Percentiles rank a stretch among this genome's conserved stretches.
Evolutionary conservation across 2,888 invertebrate genomes (phyloP).

Genomic region (Drosophila differens): DNA sequence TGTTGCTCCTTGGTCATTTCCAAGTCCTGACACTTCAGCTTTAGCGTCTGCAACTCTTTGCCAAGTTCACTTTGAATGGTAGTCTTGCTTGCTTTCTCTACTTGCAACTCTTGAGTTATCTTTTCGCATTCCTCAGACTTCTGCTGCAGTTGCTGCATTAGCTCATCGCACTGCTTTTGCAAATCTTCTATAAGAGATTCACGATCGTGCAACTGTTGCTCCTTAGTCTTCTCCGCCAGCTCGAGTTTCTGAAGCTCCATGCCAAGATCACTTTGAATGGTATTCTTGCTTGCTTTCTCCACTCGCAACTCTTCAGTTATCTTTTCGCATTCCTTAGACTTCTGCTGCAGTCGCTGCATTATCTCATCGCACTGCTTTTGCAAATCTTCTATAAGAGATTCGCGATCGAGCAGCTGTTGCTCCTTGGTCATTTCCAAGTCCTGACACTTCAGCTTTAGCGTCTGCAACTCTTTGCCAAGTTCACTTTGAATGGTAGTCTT

Average conservation of each 20-base stretch:
- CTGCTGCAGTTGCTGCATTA: background rate
- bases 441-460: background rate
- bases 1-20: too few relatives aligned
- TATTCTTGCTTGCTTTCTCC: background rate
- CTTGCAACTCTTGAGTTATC: background rate
- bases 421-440: background rate
- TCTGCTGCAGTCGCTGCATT: background rate
- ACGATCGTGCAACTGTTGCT: background rate
- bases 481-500: background rate
- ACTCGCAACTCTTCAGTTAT: background rate
- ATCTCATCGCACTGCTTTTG: background rate
- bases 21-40: too few relatives aligned
- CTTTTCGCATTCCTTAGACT: background rate
- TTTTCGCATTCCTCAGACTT: background rate
- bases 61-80: background rate
- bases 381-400: background rate
- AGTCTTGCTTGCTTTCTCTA: background rate
- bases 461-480: background rate
- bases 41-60: too few relatives aligned
- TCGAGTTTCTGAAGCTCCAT: accelerated
- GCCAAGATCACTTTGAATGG: background rate
- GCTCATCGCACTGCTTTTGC: background rate
- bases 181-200: background rate
- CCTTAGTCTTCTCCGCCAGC: accelerated
- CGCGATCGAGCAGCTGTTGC: background rate